Base-by-base conservation (phyloP, 2,888 invertebrate genomes). In the Cybosia mesomella region DNA sequence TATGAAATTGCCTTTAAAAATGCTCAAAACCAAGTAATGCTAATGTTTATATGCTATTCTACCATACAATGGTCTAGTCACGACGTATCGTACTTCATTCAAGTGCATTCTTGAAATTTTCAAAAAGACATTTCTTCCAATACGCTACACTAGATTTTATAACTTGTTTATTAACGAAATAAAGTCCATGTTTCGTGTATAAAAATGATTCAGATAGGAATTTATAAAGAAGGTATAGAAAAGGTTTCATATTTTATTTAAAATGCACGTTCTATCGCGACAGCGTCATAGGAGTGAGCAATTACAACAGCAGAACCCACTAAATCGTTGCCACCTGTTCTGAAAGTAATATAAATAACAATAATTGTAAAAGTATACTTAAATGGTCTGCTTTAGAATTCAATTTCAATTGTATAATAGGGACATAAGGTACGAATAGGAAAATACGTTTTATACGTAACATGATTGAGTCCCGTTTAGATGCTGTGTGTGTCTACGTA, bases 251-350 rank as follows among this genome's bases (percentile, higher is more conserved):
- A 90, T 89, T 85, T 91, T 87, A 90, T 87, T 62, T 81, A 81
- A 81, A 85, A 86, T 83, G 83, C 85, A 82, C 83, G 85, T 85
- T 83, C 84, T 89, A 91, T 92, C 91, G 83, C 80, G 87, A 86
- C 88, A 86, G 78, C 83, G 83, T 86, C 85, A 78, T 86, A 85
- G 87, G 87, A 89, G 89, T 91, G 84, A 91, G 89, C 92, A 92
- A 92, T 93, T 91, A 93, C 92, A 89, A 85, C 85, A 91, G 88
- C 88, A 87, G 89, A 90, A 87, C 88, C 87, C 82, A 89, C 88
- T 88, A 86, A 87, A 88, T 86, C 87, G 80, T 86, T 87, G 88
- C 91, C 92, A 93, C 92, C 92, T 93, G 92, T 92, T 92, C 87
- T 89, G 88, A 86, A 87, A 84, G 77, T 78, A 76, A 88, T 90